phyloP scores from a whole-genome alignment of 2,113 vertebrate genomes.

The Mesembrinibis cayennensis region DNA sequence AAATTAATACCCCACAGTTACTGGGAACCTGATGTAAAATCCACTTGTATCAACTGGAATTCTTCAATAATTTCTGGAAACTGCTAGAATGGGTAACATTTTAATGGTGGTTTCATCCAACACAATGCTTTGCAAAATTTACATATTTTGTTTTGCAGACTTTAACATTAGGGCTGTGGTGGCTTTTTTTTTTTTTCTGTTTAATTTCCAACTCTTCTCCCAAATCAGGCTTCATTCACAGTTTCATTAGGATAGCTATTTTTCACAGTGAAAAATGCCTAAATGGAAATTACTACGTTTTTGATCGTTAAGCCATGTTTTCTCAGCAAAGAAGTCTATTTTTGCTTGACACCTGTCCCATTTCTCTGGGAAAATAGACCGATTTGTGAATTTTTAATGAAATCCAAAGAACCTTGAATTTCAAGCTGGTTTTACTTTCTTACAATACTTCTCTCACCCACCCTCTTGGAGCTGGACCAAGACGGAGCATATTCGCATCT shows the following conservation, averaged over 20 bases:
- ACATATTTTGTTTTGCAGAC: neutral
- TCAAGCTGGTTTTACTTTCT: neutral
- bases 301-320: neutral
- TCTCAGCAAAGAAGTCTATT: neutral
- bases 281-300: neutral
- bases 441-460: neutral
- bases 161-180: neutral
- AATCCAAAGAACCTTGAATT: neutral
- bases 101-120: neutral
- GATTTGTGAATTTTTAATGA: neutral
- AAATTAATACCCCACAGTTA: neutral
- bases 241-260: conserved; percentile 6
- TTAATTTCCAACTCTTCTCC: neutral
- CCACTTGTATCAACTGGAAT: neutral
- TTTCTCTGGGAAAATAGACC: neutral
- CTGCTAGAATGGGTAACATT: neutral
- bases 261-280: conserved; percentile 4
- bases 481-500: neutral
- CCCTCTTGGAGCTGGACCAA: neutral
- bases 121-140: neutral
- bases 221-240: conserved; percentile 1
- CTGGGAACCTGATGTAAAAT: neutral
- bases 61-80: neutral
- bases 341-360: neutral
- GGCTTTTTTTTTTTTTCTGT: neutral